These are phyloP conservation scores for Dexiosoma caninum DNA, from an alignment of 2,888 invertebrate genomes.

Conservation along the genomic window DNA sequence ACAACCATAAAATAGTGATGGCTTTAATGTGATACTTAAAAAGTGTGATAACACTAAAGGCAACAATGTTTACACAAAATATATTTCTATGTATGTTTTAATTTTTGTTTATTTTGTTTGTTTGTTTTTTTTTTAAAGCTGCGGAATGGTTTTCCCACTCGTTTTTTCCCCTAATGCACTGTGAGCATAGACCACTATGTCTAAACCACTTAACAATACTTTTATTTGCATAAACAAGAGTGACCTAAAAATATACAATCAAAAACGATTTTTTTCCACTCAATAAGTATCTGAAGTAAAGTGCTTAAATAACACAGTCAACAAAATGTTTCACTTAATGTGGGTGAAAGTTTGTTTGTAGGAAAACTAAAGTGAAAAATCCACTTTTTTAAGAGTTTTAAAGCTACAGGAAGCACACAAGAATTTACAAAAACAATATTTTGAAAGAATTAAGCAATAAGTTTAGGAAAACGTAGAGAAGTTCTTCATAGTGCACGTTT, in stretches of 20 bases:
- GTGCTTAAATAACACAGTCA: constrained; percentile 1
- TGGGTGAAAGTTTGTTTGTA: background rate
- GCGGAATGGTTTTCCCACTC: background rate
- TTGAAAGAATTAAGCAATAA: background rate
- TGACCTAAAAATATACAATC: constrained; percentile 61
- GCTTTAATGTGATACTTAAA: constrained; percentile 38
- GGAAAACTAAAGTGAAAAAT: background rate
- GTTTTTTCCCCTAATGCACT: background rate
- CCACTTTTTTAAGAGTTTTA: background rate
- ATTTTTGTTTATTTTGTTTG: background rate
- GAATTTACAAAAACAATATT: background rate
- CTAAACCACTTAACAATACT: constrained; percentile 43
- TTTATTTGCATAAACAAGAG: constrained; percentile 60
- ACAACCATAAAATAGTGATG: constrained; percentile 5
- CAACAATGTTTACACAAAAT: constrained; percentile 50
- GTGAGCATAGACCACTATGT: constrained; percentile 29
- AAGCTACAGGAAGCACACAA: background rate
- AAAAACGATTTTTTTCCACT: constrained; percentile 34
- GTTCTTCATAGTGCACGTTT: too few species aligned
- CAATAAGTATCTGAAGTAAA: constrained; percentile 16
- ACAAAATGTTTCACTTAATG: constrained; percentile 4
- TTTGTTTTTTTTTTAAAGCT: constrained; percentile 8
- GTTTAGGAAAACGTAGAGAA: too few species aligned
- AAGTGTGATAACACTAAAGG: constrained; percentile 54
- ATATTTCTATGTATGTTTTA: background rate